Evolutionary conservation across 2,888 invertebrate genomes (phyloP), one percentile per base, ranked within the genome.

Genomic region (Chloroclysta siterata): DNA sequence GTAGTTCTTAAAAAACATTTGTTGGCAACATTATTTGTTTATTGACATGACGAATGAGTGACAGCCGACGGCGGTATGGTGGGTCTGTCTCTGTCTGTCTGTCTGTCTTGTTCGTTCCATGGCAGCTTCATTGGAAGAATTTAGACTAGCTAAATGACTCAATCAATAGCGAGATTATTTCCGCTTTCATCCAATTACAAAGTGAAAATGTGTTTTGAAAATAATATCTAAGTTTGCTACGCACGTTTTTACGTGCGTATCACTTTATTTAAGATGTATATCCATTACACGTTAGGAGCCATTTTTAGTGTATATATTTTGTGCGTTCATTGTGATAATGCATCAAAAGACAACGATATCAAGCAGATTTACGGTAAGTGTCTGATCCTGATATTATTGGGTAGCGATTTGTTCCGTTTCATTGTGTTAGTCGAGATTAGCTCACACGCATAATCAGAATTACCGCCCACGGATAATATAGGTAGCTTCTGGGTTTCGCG

Each of bases 281-380:
- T 88, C 88, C 87, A 81, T 76, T 89, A 83, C 85, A 87, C 87
- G 79, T 72, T 92, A 89, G 93, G 89, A 90, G 93, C 93, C 93
- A 93, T 93, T 93, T 93, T 93, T 90, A 86, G 89, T 88, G 85
- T 91, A 88, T 93, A 90, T 90, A 92, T 93, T 90, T 92, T 92
- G 87, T 89, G 90, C 85, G 92, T 90, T 89, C 89, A 92, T 90
- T 92, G 93, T 91, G 92, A 90, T 89, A 91, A 85, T 89, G 86
- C 84, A 81, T 88, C 79, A 78, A 89, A 84, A 83, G 88, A 91
- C 90, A 92, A 91, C 90, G 92, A 92, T 90, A 85, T 84, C 79
- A 86, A 83, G 82, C 84, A 87, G 84, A 89, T 91, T 87, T 88
- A 89, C 79, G 90, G 93, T 93, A 63, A 91, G 93, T 88, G 72